phyloP scores from a whole-genome alignment of 23 tunicate species.

The Diplosoma virens region DNA sequence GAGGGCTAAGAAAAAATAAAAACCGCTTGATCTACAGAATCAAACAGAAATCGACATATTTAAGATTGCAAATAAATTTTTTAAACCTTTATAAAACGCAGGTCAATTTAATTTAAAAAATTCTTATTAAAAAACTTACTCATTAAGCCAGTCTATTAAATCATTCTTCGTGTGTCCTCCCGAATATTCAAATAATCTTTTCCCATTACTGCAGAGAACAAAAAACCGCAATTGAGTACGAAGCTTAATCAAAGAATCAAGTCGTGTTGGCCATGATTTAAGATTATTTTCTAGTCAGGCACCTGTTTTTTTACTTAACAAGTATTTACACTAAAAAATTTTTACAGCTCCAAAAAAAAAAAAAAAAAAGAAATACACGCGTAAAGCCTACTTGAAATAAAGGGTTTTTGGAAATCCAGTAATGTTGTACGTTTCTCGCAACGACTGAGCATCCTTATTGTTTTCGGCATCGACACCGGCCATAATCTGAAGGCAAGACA shows the following conservation, averaged over 20 bases:
- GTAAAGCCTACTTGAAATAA: constrained; percentile 72
- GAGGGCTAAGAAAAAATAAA: constrained; percentile 40
- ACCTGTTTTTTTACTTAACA: too few species aligned
- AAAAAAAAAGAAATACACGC: background rate
- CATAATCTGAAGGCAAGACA: too few species aligned
- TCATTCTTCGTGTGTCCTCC: constrained; percentile 72
- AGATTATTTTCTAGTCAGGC: too few species aligned
- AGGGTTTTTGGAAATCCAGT: constrained; percentile 94
- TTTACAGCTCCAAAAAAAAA: background rate
- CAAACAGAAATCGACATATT: too few species aligned
- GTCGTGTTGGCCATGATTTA: background rate
- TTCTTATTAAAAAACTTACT: too few species aligned
- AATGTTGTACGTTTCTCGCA: constrained; percentile 74
- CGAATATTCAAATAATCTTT: constrained; percentile 76
- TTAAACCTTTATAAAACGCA: too few species aligned
- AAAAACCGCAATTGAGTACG: background rate
- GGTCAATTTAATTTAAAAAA: too few species aligned
- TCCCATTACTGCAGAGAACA: constrained; percentile 53
- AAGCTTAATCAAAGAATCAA: too few species aligned
- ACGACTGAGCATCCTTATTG: constrained; percentile 47
- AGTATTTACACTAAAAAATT: background rate
- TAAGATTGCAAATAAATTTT: too few species aligned
- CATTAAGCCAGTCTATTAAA: constrained; percentile 60
- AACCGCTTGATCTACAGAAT: too few species aligned
- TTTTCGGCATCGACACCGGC: constrained; percentile 89